These are phyloP conservation scores for Nettapus auritus DNA, from an alignment of 2,113 vertebrate genomes.

Conservation along the genomic window DNA sequence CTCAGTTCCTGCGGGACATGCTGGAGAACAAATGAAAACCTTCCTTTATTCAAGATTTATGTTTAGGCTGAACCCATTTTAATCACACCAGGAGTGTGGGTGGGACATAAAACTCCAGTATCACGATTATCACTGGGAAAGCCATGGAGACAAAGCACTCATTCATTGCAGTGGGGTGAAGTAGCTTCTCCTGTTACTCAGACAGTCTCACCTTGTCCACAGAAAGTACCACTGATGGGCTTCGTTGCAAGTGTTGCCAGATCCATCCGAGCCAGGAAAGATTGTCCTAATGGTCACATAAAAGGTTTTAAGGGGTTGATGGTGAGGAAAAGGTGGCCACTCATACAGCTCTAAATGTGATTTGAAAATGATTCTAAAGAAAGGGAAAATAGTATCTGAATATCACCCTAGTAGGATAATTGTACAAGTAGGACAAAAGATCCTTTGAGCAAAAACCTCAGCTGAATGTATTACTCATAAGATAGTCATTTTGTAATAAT, in stretches of 20 bases:
- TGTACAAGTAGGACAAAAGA: conserved; percentile 12
- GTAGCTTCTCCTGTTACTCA: not conserved
- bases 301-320: not conserved
- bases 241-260: not conserved
- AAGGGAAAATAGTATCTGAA: conserved; percentile 2
- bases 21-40: conserved; percentile 21
- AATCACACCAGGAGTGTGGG: not conserved
- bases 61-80: conserved; percentile 24
- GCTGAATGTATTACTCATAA: conserved; percentile 57
- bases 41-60: conserved; percentile 14
- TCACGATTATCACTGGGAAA: not conserved
- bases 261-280: not conserved
- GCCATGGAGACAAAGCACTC: not conserved
- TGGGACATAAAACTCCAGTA: not conserved
- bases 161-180: not conserved
- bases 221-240: not conserved
- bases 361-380: conserved; percentile 21
- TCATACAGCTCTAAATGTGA: conserved; percentile 3
- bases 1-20: not conserved
- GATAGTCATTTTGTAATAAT: conserved; percentile 10
- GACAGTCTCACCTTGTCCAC: not conserved
- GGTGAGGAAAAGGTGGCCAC: not conserved
- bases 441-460: conserved; percentile 43
- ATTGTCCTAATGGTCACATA: not conserved
- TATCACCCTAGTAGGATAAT: conserved; percentile 16